Percentiles rank a stretch among this genome's conserved stretches.
phyloP scores from a whole-genome alignment of 2,113 vertebrate species.

The Clupea harengus region DNA sequence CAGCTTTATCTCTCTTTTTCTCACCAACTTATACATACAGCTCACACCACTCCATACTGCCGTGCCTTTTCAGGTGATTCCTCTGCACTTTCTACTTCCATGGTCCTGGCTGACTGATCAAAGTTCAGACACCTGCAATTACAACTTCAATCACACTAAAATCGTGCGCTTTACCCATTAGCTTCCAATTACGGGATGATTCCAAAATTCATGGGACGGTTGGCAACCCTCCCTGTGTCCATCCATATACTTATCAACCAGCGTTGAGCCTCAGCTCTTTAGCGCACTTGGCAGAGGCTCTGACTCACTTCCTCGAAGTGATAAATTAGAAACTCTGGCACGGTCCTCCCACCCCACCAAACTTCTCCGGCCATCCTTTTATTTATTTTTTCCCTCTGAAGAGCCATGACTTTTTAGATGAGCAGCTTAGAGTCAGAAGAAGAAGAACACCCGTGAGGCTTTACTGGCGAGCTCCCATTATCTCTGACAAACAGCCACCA shows the following conservation, averaged over 20 bases:
- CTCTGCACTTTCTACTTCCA: constrained; percentile 4
- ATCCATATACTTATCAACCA: not conserved
- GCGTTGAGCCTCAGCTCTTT: constrained; percentile 11
- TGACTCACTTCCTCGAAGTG: not conserved
- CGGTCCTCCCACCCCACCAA: not conserved
- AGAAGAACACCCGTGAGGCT: constrained; percentile 4
- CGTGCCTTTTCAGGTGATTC: constrained; percentile 24
- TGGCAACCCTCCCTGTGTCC: not conserved
- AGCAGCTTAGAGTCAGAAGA: constrained; percentile 21
- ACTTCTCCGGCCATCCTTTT: constrained; percentile 22
- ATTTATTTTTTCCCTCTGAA: not conserved
- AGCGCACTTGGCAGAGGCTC: not conserved
- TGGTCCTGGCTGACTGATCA: constrained; percentile 28
- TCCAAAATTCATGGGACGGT: no score
- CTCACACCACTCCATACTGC: not conserved
- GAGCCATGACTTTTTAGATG: constrained; percentile 23
- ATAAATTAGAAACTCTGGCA: constrained; percentile 26
- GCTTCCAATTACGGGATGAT: constrained; percentile 27
- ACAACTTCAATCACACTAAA: constrained; percentile 34
- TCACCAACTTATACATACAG: not conserved
- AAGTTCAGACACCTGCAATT: constrained; percentile 35
- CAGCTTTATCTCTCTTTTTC: not conserved
- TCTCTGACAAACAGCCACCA: constrained; percentile 46
- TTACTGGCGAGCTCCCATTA: constrained; percentile 37
- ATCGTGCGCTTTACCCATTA: constrained; percentile 10